A percentile compares a stretch with the other conserved stretches of the same genome.
phyloP scores from a whole-genome alignment of 2,888 invertebrate genomes.

The Capitulum mitella region DNA sequence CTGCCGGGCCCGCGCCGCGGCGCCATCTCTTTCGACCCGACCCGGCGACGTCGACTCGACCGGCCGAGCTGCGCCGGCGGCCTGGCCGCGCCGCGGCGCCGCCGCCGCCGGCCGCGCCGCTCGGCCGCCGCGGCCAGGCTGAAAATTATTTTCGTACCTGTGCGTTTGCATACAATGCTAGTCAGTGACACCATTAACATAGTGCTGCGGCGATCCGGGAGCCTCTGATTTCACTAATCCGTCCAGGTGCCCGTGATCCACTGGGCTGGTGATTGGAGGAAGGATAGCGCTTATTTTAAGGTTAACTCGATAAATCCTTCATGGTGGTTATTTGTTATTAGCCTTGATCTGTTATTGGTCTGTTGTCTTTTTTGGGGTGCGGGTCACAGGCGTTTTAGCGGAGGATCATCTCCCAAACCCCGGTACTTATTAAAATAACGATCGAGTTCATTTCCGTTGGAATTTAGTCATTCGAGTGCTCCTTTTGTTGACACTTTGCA shows the following conservation, averaged over 20 bases:
- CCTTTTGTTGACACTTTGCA: background rate
- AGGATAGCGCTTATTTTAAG: background rate
- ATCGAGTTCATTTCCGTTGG: no score
- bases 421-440: no score
- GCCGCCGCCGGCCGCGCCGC: background rate
- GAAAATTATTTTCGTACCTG: background rate
- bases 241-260: background rate
- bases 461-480: background rate
- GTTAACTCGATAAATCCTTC: background rate
- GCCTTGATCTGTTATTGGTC: no score
- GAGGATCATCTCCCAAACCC: no score
- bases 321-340: no score
- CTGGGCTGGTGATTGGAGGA: background rate
- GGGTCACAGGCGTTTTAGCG: no score
- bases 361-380: no score
- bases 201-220: background rate
- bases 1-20: background rate
- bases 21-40: slow-evolving; percentile 11
- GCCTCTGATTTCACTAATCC: background rate
- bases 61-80: no score
- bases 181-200: slow-evolving; percentile 1
- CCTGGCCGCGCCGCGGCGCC: background rate
- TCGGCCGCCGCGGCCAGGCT: background rate
- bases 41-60: background rate
- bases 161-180: slow-evolving; percentile 3